Base-by-base conservation (phyloP, 2,113 vertebrate genomes). In the Chascanopsetta lugubris region DNA sequence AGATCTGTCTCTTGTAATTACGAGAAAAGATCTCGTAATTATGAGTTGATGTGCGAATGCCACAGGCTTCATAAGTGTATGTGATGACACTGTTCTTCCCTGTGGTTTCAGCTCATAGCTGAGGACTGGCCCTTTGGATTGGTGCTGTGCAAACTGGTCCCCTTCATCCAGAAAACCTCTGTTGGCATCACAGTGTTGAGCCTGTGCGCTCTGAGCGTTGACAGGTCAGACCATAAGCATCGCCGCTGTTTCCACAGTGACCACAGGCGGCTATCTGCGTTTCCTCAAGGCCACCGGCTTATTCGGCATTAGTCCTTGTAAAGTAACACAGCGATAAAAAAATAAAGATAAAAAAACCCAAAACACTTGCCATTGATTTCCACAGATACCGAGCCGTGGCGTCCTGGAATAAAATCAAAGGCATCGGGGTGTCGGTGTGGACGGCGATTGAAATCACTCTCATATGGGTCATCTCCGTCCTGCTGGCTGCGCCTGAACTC, bases 171-270 rank as follows among this genome's bases (percentile, higher is more conserved):
- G 85, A 98, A 98, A 79, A 93, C 92, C 2, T 96, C 96, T 0
- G 94, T 97, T 65, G 96, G 97, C 43, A 95, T 98, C 84, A 97
- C 95, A 0, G 96, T 95, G 74, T 57, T 99, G 79, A 97, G 96
- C 73, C 91, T 98, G 17, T 97, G 95, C 61, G 95, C 95, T 32
- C 87, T 97, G 72, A 97, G 95, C 76, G 94, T 97, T 81, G 97
- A 97, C 82, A 96, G 96, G 97, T 97, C 85, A 92, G 88, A 32
- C 74, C 56, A 85, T 74, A 80, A 85, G 67, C 66, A 46, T 25
- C 43, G 12, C 55, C 43, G 12, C 55, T 57, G 38, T 70, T 42
- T 57, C 58, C 61, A 64, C 25, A 54, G 51, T 66, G 70, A 59
- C 69, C 79, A 65, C 48, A 58, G 20, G 51, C 17, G 43, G n/a